Evolutionary conservation across 2,797 vertebrate species (phyloP).

Genomic region (Pelodytes ibericus): DNA sequence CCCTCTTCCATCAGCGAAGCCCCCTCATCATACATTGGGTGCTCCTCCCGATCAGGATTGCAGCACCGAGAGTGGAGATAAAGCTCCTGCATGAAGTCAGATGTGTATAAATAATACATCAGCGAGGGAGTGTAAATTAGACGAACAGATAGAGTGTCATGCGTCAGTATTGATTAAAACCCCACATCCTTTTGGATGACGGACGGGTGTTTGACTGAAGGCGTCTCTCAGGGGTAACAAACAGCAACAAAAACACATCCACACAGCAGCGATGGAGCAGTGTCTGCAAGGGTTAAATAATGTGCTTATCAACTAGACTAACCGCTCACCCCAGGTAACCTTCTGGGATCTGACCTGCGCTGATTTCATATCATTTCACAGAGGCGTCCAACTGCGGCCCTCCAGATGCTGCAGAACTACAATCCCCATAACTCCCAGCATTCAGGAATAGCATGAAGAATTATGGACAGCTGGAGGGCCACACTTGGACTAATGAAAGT

Average conservation of each 20-base stretch:
- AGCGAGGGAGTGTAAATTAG: slow-evolving; percentile 55
- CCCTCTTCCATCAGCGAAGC: not conserved
- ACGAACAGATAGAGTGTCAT: slow-evolving; percentile 49
- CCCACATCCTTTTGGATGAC: slow-evolving; percentile 44
- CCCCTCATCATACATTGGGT: too few relatives aligned
- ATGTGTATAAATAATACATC: slow-evolving; percentile 52
- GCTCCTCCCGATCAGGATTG: too few relatives aligned
- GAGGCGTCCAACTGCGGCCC: too few relatives aligned
- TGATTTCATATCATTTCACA: too few relatives aligned
- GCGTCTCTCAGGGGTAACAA: slow-evolving; percentile 16
- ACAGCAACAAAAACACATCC: not conserved
- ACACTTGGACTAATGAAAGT: too few relatives aligned
- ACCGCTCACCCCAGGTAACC: not conserved
- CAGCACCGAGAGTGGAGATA: too few relatives aligned
- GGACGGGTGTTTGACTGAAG: slow-evolving; percentile 12
- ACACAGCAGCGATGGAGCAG: not conserved
- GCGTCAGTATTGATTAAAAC: slow-evolving; percentile 41
- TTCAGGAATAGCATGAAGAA: too few relatives aligned
- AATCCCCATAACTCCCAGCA: too few relatives aligned
- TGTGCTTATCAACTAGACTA: slow-evolving; percentile 24
- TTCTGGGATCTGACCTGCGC: not conserved
- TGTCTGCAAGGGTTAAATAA: slow-evolving; percentile 2
- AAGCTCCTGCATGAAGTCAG: not conserved
- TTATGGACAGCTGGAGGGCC: too few relatives aligned
- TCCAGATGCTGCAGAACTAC: too few relatives aligned